Percentiles rank a stretch among this genome's conserved stretches.
Evolutionary conservation across 2,797 vertebrate species (phyloP).

Genomic region (Poecilia wingei): DNA sequence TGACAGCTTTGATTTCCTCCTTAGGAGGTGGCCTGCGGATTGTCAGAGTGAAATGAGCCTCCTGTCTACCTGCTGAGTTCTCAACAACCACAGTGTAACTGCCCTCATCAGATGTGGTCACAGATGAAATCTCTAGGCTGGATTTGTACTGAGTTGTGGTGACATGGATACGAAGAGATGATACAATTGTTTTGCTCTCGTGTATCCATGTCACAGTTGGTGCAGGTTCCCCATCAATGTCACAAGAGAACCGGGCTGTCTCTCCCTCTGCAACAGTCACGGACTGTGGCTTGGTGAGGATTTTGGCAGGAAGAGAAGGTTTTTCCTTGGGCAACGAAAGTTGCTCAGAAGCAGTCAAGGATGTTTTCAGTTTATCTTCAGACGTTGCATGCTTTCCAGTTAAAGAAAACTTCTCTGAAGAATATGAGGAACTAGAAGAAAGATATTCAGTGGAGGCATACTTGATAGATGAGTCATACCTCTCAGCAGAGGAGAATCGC

Average conservation of each 20-base stretch:
- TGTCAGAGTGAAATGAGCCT: slow-evolving; percentile 92
- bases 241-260: slow-evolving; percentile 90
- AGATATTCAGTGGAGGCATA: slow-evolving; percentile 75
- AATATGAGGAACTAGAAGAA: slow-evolving; percentile 80
- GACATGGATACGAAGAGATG: slow-evolving; percentile 85
- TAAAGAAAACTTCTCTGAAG: slow-evolving; percentile 79
- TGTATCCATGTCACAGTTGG: slow-evolving; percentile 90
- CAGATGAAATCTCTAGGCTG: slow-evolving; percentile 89
- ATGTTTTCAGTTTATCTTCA: slow-evolving; percentile 84
- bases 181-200: slow-evolving; percentile 80
- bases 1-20: slow-evolving; percentile 86
- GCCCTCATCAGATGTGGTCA: slow-evolving; percentile 90
- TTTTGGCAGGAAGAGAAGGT: slow-evolving; percentile 87
- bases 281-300: slow-evolving; percentile 95
- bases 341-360: slow-evolving; percentile 80
- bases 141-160: slow-evolving; percentile 94
- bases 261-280: slow-evolving; percentile 90
- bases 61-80: slow-evolving; percentile 91
- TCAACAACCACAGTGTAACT: slow-evolving; percentile 91
- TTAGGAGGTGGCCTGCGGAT: slow-evolving; percentile 82
- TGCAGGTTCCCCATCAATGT: slow-evolving; percentile 94
- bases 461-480: slow-evolving; percentile 74
- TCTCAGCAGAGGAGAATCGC: slow-evolving; percentile 71
- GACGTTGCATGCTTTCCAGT: slow-evolving; percentile 77
- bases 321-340: slow-evolving; percentile 85